Base-by-base conservation (phyloP, 2,888 invertebrate genomes). In the Melanotus villosus region DNA sequence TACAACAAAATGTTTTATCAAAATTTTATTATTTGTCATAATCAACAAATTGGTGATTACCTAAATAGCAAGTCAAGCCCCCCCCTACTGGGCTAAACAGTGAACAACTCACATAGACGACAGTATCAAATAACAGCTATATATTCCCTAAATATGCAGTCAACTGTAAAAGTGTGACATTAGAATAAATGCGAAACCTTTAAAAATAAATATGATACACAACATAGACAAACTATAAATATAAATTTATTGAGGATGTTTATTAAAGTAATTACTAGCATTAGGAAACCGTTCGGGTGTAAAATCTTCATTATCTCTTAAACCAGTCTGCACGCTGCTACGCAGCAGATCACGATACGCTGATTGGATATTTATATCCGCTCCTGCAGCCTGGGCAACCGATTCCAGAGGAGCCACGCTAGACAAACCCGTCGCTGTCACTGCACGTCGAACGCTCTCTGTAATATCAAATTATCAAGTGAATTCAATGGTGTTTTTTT, bases 281-380 rank as follows among this genome's bases (percentile, higher is more conserved):
- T 85, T 84, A 26, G 85, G 85, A 79, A 82, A 85, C 45, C 83
- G 76, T 71, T 84, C 84, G 3, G 85, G 82, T 9, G 81, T 81
- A 71, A 85, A 85, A 67, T 85, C 85, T 70, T 84, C 82, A 77
- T 89, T 88, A 45, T 84, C 82, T 34, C 85, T 80, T 14, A 89
- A 80, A 63, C 85, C 84, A 7, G 86, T 81, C 54, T 85, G 84
- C 9, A 89, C 85, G 12, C 84, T 83, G 9, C 83, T 80, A 23
- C 85, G 82, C 19, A 89, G 81, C 73, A 89, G 84, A 69, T 85
- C 86, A 67, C 87, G 84, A 76, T 88, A 89, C 1, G 89, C 88
- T 7, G 83, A 77, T 71, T 88, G 88, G 16, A 90, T 83, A 38
- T 85, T 83, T 1, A 84, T 68, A 71, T 88, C 86, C 21, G 83